phyloP scores from a whole-genome alignment of 2,113 vertebrate genomes.

The Colinus virginianus region DNA sequence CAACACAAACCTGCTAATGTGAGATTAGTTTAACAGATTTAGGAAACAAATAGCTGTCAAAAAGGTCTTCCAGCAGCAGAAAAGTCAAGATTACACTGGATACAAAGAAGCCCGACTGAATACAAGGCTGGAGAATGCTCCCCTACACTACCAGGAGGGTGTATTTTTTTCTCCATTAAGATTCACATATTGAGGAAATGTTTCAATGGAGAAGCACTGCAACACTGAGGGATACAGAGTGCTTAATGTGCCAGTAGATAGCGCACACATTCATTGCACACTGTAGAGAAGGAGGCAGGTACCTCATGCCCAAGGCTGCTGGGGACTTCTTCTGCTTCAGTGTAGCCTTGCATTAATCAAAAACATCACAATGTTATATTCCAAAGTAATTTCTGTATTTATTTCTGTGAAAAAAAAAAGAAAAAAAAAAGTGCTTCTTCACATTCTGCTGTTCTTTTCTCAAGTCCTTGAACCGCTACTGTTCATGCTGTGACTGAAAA shows the following conservation, averaged over 20 bases:
- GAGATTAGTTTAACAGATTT: conserved; percentile 61
- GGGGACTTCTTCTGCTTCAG: accelerated
- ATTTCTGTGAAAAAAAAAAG: neutral
- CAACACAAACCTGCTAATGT: conserved; percentile 58
- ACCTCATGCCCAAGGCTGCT: neutral
- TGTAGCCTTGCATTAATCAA: neutral
- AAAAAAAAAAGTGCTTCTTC: neutral
- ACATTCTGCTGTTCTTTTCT: neutral
- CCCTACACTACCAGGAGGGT: neutral
- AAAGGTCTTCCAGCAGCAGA: conserved; percentile 7
- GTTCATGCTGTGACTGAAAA: neutral
- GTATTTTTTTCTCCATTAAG: neutral
- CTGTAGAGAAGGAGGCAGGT: neutral
- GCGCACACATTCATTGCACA: neutral
- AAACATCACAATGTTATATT: neutral
- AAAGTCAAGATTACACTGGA: neutral
- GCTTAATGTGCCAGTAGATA: neutral
- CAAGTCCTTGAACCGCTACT: neutral
- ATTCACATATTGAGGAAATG: neutral
- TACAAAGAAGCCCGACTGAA: neutral
- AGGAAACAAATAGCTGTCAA: conserved; percentile 56
- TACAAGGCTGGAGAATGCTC: neutral
- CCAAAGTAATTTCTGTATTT: neutral
- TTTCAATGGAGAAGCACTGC: neutral
- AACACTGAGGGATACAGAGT: neutral